A percentile compares a stretch with the other conserved stretches of the same genome.
Conservation (phyloP, 2,888 invertebrate species). For the Frankliniella intonsa region DNA sequence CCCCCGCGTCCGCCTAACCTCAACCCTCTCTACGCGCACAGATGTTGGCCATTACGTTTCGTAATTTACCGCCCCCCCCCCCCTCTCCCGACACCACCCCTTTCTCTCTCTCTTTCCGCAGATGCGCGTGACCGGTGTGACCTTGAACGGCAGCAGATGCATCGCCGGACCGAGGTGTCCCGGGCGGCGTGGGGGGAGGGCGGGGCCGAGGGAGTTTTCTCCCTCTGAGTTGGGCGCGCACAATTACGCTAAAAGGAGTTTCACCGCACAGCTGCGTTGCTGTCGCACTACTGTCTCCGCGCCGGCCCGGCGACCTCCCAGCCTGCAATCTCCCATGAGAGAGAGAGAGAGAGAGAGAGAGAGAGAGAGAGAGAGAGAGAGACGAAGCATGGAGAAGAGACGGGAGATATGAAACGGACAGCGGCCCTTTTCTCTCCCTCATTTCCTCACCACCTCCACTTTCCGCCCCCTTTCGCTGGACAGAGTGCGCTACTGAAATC, state of each 20-base stretch:
- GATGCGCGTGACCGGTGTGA: background rate
- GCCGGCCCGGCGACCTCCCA: background rate
- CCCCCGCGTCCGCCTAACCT: too few species aligned
- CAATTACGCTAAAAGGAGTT: constrained; percentile 26
- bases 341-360: background rate
- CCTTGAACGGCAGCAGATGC: background rate
- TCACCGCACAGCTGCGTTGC: constrained; percentile 1
- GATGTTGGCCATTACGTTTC: constrained; percentile 1
- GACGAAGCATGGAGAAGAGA: background rate
- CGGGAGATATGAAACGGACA: too few species aligned
- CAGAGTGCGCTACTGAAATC: background rate
- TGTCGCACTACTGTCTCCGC: background rate
- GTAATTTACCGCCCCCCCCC: background rate
- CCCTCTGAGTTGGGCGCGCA: background rate
- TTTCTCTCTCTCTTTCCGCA: background rate
- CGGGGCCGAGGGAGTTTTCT: background rate
- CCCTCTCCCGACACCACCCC: background rate
- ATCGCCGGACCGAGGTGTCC: background rate
- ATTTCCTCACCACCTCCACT: too few species aligned
- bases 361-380: background rate
- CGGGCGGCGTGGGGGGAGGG: background rate
- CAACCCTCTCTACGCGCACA: background rate
- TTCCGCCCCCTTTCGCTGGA: too few species aligned
- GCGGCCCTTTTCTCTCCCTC: too few species aligned
- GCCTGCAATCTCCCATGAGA: background rate